These are phyloP conservation scores for Aegithalos caudatus DNA, from an alignment of 2,113 vertebrate genomes.

Conservation along the genomic window DNA sequence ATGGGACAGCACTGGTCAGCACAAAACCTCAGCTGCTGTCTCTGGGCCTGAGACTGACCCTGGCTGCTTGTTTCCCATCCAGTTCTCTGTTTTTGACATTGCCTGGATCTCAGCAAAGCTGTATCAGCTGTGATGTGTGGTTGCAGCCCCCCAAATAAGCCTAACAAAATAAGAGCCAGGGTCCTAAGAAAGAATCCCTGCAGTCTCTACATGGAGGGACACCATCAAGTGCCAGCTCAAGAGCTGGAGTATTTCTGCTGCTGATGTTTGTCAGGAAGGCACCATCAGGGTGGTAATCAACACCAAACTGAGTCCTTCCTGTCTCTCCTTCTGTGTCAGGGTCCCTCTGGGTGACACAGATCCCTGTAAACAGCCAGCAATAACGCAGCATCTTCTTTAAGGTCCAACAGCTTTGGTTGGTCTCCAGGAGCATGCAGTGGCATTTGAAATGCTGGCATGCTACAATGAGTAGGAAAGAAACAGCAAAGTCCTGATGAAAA, in stretches of 20 bases:
- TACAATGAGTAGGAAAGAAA: not conserved
- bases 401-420: not conserved
- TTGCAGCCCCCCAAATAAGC: not conserved
- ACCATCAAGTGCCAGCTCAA: not conserved
- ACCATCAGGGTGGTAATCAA: not conserved
- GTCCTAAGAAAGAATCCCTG: not conserved
- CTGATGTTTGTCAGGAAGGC: not conserved
- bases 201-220: not conserved
- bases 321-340: not conserved
- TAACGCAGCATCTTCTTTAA: not conserved
- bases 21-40: accelerated
- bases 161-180: not conserved
- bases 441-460: not conserved
- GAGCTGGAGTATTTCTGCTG: not conserved
- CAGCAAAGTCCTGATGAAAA: not conserved
- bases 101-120: not conserved
- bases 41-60: not conserved
- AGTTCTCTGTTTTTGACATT: not conserved
- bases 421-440: not conserved
- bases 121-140: not conserved
- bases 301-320: not conserved
- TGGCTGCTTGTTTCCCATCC: not conserved
- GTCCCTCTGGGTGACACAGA: not conserved
- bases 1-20: accelerated
- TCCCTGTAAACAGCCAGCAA: not conserved